Evolutionary conservation across 2,797 vertebrate species (phyloP), one percentile per base, ranked within the genome.

Genomic region (Micropoecilia bifurca): DNA sequence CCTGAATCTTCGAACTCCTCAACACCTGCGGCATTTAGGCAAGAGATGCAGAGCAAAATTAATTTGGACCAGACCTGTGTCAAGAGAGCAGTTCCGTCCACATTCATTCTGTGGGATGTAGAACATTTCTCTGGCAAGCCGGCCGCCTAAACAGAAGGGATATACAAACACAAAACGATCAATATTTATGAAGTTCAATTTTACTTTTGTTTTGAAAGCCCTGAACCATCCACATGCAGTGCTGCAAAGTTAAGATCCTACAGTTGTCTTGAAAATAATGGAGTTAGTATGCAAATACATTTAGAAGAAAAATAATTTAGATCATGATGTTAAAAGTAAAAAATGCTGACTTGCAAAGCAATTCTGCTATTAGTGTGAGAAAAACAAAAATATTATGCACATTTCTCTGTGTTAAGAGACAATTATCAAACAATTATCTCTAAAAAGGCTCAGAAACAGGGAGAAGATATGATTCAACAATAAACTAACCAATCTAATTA

Each of bases 91-190:
- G 97, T 97, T 98, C 92, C 90, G 96, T 95, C 96, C 97, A 96
- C 97, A 98, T 83, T 97, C 95, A 89, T 97, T 97, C 94, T 97
- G 97, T 83, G 97, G 97, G 92, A 99, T 97, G 96, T 98, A 97
- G 96, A 99, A 99, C 93, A 95, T 97, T 94, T 99, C 98, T 96
- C 96, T 97, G 95, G 97, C 96, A 80, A 97, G 95, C 41, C 96
- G 95, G 89, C 97, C 98, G 89, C 97, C 98, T 99, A 95, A 92
- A 91, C 83, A 57, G 39, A 92, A 85, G 95, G 9, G 95, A 91
- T 80, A 75, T 28, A 28, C 85, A 75, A 77, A 74, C 75, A 55
- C 69, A 71, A 81, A 75, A n/a, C 66, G 5, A 83, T 92, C 69
- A 89, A 89, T 90, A 90, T 92, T 90, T 78, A 88, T 69, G 61